phyloP scores from a whole-genome alignment of 2,797 vertebrate species.

The Myotis planiceps region DNA sequence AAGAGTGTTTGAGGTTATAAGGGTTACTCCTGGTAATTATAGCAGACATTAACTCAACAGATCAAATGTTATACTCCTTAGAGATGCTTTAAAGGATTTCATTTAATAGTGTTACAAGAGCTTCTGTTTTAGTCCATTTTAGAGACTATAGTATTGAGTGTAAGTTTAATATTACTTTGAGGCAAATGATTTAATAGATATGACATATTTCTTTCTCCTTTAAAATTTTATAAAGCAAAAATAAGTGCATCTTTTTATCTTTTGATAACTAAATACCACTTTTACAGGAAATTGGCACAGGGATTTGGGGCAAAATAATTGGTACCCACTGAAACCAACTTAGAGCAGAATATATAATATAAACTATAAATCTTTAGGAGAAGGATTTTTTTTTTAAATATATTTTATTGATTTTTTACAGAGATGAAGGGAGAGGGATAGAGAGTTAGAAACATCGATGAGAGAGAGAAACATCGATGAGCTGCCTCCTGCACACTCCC shows the following conservation, averaged over 20 bases:
- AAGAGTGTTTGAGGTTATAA: neutral
- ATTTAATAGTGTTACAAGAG: conserved; percentile 34
- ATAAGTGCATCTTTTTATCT: neutral
- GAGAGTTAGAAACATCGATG: too few species aligned
- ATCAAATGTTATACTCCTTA: neutral
- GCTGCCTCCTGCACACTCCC: too few species aligned
- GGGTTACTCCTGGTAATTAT: neutral
- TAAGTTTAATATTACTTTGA: conserved; percentile 46
- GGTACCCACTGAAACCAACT: conserved; percentile 10
- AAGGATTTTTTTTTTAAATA: too few species aligned
- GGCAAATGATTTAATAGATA: conserved; percentile 32
- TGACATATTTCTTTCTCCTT: conserved; percentile 14
- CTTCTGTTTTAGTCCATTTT: conserved; percentile 31
- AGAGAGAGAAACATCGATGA: too few species aligned
- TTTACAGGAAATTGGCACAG: conserved; percentile 3
- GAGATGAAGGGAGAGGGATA: too few species aligned
- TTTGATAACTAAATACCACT: conserved; percentile 8
- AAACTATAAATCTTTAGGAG: conserved; percentile 2
- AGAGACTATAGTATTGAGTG: neutral
- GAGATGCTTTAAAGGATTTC: conserved; percentile 26
- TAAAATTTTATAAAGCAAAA: conserved; percentile 13
- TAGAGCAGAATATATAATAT: conserved; percentile 5
- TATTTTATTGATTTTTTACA: too few species aligned
- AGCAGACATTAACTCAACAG: neutral
- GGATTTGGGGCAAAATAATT: conserved; percentile 34